Evolutionary conservation across 2,888 invertebrate species (phyloP).

Genomic region (Trachelus troglodyta): DNA sequence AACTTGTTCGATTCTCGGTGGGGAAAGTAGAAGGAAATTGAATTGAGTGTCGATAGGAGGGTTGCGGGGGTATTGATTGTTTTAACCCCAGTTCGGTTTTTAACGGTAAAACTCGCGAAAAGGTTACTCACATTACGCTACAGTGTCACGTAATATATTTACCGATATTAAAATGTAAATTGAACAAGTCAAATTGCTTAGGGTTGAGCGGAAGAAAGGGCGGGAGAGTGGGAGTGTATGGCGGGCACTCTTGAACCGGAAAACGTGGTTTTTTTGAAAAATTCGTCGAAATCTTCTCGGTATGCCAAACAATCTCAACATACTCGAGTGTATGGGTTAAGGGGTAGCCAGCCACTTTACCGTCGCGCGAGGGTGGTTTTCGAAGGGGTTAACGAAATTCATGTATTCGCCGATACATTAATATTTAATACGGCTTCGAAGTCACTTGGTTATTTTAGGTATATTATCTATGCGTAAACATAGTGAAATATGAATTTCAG

Average conservation of each 20-base stretch:
- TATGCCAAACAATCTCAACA: not conserved
- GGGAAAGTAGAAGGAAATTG: conserved; percentile 5
- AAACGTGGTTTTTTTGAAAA: conserved; percentile 24
- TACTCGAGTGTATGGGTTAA: not conserved
- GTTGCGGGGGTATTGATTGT: not conserved
- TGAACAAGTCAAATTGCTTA: conserved; percentile 18
- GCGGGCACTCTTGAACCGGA: not conserved
- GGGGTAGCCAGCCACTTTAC: not conserved
- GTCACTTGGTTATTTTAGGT: conserved; percentile 24
- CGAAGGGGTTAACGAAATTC: conserved; percentile 26
- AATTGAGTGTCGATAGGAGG: not conserved
- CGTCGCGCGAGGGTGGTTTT: not conserved
- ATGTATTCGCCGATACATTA: conserved; percentile 35
- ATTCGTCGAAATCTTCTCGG: not conserved
- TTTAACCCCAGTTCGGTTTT: not conserved
- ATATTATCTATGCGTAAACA: conserved; percentile 39
- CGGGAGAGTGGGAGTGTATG: not conserved
- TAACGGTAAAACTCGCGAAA: not conserved
- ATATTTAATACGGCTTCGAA: conserved; percentile 37
- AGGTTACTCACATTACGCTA: not conserved
- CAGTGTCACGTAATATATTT: conserved; percentile 14
- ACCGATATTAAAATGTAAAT: conserved; percentile 27
- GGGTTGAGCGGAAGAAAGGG: not conserved
- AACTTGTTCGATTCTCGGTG: conserved; percentile 42
- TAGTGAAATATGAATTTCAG: conserved; percentile 27